Conservation (phyloP, 2,113 vertebrate genomes). For the Malurus alboscapulatus region DNA sequence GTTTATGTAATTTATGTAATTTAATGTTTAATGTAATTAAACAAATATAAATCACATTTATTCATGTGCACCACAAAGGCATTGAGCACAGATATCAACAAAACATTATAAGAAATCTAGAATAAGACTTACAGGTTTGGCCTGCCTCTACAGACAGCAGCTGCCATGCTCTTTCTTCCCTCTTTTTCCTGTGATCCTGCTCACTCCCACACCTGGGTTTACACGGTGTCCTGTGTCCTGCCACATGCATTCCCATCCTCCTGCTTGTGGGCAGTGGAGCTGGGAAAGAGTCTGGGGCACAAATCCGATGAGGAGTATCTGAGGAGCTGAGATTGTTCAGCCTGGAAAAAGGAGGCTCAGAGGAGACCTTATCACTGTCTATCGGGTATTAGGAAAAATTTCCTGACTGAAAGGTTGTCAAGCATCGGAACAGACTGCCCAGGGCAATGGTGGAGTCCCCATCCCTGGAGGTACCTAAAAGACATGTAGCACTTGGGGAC, state of each 20-base stretch:
- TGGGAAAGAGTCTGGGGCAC: background rate
- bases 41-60: background rate
- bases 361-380: no score
- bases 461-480: background rate
- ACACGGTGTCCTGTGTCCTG: rapidly evolving
- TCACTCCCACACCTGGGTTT: background rate
- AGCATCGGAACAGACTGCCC: background rate
- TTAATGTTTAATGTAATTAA: background rate
- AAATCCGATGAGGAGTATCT: background rate
- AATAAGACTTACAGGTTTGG: background rate
- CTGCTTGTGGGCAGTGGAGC: background rate
- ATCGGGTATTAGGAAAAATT: background rate
- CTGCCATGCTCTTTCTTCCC: background rate
- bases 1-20: no score
- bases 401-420: background rate
- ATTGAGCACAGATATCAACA: background rate
- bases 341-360: background rate
- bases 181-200: background rate
- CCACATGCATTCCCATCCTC: rapidly evolving
- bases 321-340: rapidly evolving
- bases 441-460: background rate
- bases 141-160: rapidly evolving
- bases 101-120: background rate
- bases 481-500: rapidly evolving
- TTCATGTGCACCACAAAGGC: background rate